Percentiles rank a stretch among this genome's conserved stretches.
phyloP scores from a whole-genome alignment of 2,113 vertebrate genomes.

The Campylorhamphus procurvoides region DNA sequence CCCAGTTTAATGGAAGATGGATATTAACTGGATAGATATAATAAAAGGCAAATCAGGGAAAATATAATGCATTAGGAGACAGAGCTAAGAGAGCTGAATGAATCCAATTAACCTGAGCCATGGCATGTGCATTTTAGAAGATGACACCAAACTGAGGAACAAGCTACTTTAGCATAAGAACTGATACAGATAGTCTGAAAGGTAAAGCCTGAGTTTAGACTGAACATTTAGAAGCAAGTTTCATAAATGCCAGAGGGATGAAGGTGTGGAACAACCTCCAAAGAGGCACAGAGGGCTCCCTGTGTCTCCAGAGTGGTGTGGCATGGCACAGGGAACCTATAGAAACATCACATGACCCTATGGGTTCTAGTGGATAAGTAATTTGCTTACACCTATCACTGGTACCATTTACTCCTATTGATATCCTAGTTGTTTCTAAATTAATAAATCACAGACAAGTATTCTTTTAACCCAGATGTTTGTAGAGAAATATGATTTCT shows the following conservation, averaged over 20 bases:
- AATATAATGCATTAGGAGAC: not conserved
- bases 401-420: not conserved
- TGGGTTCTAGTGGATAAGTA: not conserved
- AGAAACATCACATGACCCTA: fast-evolving
- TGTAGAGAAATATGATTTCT: not conserved
- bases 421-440: not conserved
- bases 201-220: not conserved
- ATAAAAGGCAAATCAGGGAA: not conserved
- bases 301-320: not conserved
- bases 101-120: not conserved
- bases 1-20: not conserved
- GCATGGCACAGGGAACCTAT: not conserved
- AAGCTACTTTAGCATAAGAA: not conserved
- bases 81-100: not conserved
- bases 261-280: not conserved
- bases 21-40: not conserved
- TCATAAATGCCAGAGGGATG: not conserved
- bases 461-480: not conserved
- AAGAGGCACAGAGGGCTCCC: fast-evolving
- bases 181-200: not conserved
- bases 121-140: not conserved
- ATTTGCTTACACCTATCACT: not conserved
- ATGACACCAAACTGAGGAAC: not conserved
- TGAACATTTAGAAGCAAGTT: not conserved
- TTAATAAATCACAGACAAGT: not conserved